Evolutionary conservation across 2,797 vertebrate genomes (phyloP).

Genomic region (Nyctibius grandis): DNA sequence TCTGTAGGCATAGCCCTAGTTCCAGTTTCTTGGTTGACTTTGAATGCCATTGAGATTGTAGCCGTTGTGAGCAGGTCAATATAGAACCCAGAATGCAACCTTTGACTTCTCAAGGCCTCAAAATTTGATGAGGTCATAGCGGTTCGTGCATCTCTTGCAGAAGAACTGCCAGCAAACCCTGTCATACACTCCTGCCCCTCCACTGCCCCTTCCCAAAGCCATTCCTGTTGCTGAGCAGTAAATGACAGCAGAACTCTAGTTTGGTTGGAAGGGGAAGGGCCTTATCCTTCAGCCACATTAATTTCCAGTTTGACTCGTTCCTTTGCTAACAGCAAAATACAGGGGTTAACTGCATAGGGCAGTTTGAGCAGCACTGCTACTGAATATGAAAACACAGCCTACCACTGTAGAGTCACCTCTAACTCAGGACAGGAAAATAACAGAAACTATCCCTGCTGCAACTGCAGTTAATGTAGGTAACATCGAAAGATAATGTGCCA

Average conservation of each 20-base stretch:
- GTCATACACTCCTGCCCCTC: background rate
- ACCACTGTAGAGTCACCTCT: background rate
- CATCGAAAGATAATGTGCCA: background rate
- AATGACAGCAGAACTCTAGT: background rate
- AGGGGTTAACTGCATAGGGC: background rate
- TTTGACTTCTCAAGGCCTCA: background rate
- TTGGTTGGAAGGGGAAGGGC: background rate
- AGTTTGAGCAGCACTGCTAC: background rate
- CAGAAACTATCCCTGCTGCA: fast-evolving
- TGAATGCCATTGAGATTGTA: background rate
- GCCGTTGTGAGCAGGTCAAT: background rate
- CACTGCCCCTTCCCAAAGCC: background rate
- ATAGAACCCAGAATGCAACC: background rate
- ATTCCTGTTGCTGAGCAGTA: background rate
- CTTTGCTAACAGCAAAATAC: background rate
- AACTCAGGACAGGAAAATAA: background rate
- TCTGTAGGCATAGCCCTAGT: background rate
- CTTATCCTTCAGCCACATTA: background rate
- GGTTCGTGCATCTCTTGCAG: background rate
- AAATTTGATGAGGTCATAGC: background rate
- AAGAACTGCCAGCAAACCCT: background rate
- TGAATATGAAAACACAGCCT: background rate
- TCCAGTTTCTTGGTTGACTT: background rate
- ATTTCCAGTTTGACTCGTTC: background rate
- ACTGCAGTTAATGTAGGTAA: background rate